Conservation (phyloP, 2,797 vertebrate species). For the Thaleichthys pacificus region DNA sequence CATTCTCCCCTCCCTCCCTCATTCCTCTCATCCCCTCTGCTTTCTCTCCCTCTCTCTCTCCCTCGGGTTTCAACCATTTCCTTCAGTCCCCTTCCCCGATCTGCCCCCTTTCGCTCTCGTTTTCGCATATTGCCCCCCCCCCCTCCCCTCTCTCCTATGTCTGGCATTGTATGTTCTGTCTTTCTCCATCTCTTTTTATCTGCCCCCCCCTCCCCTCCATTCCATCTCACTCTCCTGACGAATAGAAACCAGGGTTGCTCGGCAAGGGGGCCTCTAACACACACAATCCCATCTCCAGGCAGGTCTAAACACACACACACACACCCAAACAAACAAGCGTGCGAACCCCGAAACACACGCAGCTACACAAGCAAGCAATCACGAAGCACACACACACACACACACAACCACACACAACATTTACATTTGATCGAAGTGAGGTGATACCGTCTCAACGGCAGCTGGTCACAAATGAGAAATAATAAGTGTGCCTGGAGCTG, state of each 20-base stretch:
- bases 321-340: constrained; percentile 11
- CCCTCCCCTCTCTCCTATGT: background rate
- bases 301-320: constrained; percentile 37
- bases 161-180: background rate
- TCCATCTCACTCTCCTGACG: constrained; percentile 36
- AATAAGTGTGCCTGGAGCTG: background rate
- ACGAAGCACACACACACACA: background rate
- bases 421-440: background rate
- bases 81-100: background rate
- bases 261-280: constrained; percentile 23
- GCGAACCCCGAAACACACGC: no score
- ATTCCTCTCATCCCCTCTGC: constrained; percentile 14
- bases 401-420: constrained; percentile 7
- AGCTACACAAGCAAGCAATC: constrained; percentile 10
- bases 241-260: constrained; percentile 1
- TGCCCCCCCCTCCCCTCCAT: background rate
- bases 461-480: background rate
- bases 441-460: background rate
- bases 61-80: background rate
- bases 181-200: constrained; percentile 9
- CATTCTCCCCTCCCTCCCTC: constrained; percentile 33
- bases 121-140: constrained; percentile 27
- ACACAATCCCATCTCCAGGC: constrained; percentile 46
- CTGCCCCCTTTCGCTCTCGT: constrained; percentile 2
- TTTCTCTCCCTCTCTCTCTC: constrained; percentile 15